Conservation (phyloP, 2,888 invertebrate genomes). For the Glyphotaelius pellucidus region DNA sequence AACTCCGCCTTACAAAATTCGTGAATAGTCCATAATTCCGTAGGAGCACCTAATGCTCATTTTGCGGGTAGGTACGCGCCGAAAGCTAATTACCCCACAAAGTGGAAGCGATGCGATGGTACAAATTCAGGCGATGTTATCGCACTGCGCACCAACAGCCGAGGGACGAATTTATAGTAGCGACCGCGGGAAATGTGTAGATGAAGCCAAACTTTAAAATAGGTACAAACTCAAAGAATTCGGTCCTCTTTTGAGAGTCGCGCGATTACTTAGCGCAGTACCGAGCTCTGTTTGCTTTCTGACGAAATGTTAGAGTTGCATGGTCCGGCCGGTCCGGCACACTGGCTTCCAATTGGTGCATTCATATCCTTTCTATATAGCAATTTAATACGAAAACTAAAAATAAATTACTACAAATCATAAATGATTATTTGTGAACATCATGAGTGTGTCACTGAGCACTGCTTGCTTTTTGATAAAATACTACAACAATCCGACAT, state of each 20-base stretch:
- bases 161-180: constrained; percentile 30
- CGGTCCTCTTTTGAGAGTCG: neutral
- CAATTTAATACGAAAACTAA: neutral
- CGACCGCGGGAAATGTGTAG: constrained; percentile 12
- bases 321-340: neutral
- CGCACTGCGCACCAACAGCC: neutral
- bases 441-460: too few relatives aligned
- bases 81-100: constrained; percentile 63
- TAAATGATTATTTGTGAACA: too few relatives aligned
- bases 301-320: neutral
- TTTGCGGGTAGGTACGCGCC: constrained; percentile 58
- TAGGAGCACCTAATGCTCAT: constrained; percentile 58
- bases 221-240: neutral
- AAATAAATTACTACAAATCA: too few relatives aligned
- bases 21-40: constrained; percentile 61
- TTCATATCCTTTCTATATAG: neutral
- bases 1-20: constrained; percentile 58
- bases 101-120: constrained; percentile 33
- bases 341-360: neutral
- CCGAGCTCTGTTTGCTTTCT: neutral
- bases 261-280: neutral
- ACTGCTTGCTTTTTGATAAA: too few relatives aligned
- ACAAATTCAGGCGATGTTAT: constrained; percentile 11
- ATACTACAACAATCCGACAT: too few relatives aligned
- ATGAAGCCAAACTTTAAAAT: constrained; percentile 3